Conservation (phyloP, 2,888 invertebrate species). For the Mimumesa dahlbomi region DNA sequence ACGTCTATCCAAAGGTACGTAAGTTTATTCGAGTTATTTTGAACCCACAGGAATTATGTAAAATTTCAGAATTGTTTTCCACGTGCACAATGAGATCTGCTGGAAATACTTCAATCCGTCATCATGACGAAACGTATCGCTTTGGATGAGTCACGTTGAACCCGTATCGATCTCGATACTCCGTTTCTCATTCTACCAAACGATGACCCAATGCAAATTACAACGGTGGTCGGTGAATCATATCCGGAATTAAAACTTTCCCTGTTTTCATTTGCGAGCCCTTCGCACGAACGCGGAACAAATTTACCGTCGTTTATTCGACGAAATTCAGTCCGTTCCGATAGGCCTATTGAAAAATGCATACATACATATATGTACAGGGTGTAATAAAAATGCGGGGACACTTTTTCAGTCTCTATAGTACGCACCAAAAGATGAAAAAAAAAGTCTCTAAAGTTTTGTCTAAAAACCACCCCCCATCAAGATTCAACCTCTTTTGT, state of each 20-base stretch:
- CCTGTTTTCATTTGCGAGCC: conserved; percentile 4
- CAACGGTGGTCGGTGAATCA: conserved; percentile 24
- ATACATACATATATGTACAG: no score
- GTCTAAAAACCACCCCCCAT: no score
- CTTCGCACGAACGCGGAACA: neutral
- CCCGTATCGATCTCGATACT: conserved; percentile 19
- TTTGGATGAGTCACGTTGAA: conserved; percentile 23
- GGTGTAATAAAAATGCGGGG: no score
- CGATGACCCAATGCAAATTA: conserved; percentile 36
- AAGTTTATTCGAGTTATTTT: no score
- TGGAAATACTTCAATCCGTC: neutral
- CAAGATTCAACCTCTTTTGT: no score
- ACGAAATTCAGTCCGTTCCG: neutral
- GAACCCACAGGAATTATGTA: no score
- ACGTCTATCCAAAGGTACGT: no score
- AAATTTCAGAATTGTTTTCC: neutral
- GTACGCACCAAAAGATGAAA: no score
- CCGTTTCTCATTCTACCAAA: conserved; percentile 1
- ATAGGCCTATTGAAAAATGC: neutral
- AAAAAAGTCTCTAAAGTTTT: no score
- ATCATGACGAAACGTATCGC: conserved; percentile 19
- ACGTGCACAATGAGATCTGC: neutral
- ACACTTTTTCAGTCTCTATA: no score
- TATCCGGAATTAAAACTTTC: conserved; percentile 13
- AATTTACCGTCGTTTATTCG: neutral